Base-by-base conservation (phyloP, 2,113 vertebrate genomes). In the Numenius arquata region DNA sequence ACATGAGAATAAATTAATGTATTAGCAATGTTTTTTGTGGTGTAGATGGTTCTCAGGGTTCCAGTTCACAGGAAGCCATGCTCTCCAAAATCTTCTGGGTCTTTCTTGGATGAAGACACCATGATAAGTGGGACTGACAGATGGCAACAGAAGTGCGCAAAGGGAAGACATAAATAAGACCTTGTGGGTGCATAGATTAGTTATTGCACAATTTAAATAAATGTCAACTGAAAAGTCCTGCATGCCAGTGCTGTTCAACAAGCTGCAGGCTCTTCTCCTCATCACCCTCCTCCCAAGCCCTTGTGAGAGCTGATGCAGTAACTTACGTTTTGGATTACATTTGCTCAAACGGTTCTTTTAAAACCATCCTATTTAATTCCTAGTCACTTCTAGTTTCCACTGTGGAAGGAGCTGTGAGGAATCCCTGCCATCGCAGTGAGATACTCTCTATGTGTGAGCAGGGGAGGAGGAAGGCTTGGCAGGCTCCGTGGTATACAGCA, bases 401-500 rank as follows among this genome's bases (percentile, higher is more conserved):
- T 50, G 18, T 34, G 75, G 66, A 61, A 65, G 12, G 70, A n/a
- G 53, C 48, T 61, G 77, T 41, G 66, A 93, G 92, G 71, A 91
- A 65, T 88, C 74, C 55, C 43, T 56, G 48, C 40, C 48, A 9
- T 2, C 0, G 2, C 78, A 68, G 40, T 8, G 77, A 81, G n/a
- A 30, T 43, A 4, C 41, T 65, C 19, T 3, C 3, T 36, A 22
- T 36, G 21, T n/a, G 30, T 14, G 50, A 73, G 63, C 41, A 38
- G 30, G n/a, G 47, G 26, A 56, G 16, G 43, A 34, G 43, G 56
- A 55, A 40, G 9, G 59, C 36, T 88, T 88, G 67, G 50, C 72
- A 86, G 45, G 62, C 71, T 40, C 8, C 16, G 6, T 0, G 0
- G 12, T 36, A 32, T 7, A 22, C 40, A 41, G 53, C 53, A 76